Conservation (phyloP, 2,113 vertebrate species). For the Poeciliopsis retropinna region DNA sequence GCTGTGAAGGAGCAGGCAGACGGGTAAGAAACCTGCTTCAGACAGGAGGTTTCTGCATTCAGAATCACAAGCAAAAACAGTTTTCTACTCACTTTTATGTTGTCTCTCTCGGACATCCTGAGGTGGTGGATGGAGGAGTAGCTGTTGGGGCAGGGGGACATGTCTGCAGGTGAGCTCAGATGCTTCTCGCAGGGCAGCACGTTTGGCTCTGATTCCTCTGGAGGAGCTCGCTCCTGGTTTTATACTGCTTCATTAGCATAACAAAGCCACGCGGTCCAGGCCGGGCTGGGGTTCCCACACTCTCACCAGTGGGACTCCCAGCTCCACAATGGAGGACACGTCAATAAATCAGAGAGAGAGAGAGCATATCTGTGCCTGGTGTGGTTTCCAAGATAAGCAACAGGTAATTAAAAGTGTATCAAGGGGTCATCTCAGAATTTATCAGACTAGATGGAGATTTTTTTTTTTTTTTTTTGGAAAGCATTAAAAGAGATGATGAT, state of each 20-base stretch:
- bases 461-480: not conserved
- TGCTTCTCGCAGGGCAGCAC: slow-evolving; percentile 46
- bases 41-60: not conserved
- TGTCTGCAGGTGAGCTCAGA: slow-evolving; percentile 48
- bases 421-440: slow-evolving; percentile 19
- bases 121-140: slow-evolving; percentile 56
- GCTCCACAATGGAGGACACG: slow-evolving; percentile 75
- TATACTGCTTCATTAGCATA: slow-evolving; percentile 81
- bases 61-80: not conserved
- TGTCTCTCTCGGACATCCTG: slow-evolving; percentile 66
- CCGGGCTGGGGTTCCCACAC: slow-evolving; percentile 83
- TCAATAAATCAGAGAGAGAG: slow-evolving; percentile 76
- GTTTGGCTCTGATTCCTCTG: slow-evolving; percentile 59
- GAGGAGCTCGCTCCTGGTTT: slow-evolving; percentile 62
- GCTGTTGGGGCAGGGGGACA: slow-evolving; percentile 72
- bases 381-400: slow-evolving; percentile 78
- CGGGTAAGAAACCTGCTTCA: slow-evolving; percentile 21
- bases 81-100: slow-evolving; percentile 70
- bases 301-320: slow-evolving; percentile 76
- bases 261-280: slow-evolving; percentile 82
- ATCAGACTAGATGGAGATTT: slow-evolving; percentile 21
- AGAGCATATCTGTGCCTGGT: slow-evolving; percentile 65
- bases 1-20: slow-evolving; percentile 60
- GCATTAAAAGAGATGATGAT: not conserved
- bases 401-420: slow-evolving; percentile 61